Conservation (phyloP, 2,113 vertebrate species). For the Brachionichthys hirsutus region DNA sequence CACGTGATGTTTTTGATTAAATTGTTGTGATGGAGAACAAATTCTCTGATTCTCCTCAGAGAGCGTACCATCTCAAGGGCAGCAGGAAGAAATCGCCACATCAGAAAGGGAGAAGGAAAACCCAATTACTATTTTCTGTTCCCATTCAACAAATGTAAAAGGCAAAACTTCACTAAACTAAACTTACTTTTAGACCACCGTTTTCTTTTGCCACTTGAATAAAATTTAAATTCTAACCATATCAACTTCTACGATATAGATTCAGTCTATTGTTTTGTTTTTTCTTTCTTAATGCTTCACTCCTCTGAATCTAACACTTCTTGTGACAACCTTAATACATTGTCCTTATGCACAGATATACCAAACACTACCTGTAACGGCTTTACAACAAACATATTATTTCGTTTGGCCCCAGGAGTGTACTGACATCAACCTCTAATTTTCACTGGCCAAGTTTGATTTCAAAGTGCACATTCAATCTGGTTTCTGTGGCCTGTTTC, state of each 20-base stretch:
- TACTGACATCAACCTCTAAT: conserved; percentile 35
- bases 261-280: no score
- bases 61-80: conserved; percentile 19
- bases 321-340: no score
- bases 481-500: conserved; percentile 41
- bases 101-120: background rate
- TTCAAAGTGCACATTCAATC: conserved; percentile 68
- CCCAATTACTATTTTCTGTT: background rate
- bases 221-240: no score
- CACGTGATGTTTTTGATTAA: conserved; percentile 6
- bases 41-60: conserved; percentile 8
- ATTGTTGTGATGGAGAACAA: conserved; percentile 36
- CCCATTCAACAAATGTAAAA: no score
- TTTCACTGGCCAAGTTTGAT: conserved; percentile 77
- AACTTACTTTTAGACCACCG: no score
- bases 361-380: no score
- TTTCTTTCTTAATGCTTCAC: no score
- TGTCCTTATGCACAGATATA: no score
- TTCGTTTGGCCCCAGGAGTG: conserved; percentile 45
- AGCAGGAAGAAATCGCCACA: background rate
- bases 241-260: no score
- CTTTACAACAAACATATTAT: background rate
- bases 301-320: no score
- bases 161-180: no score
- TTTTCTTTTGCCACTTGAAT: no score